A percentile compares a stretch with the other conserved stretches of the same genome.
phyloP scores from a whole-genome alignment of 1,140 invertebrate species.

The Drosophila eugracilis region DNA sequence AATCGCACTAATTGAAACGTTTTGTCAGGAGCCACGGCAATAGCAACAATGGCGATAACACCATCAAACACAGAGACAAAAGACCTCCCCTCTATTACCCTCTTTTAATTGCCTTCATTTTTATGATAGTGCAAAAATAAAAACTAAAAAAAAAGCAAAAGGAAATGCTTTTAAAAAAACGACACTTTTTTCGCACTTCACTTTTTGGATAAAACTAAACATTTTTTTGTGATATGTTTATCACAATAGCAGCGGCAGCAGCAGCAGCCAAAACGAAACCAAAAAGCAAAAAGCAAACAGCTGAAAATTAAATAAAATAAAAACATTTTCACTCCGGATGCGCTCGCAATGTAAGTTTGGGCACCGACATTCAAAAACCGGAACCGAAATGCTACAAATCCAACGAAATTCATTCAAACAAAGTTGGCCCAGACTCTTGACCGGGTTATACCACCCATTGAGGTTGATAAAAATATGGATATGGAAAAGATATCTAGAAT shows the following conservation, averaged over 20 bases:
- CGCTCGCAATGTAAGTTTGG: conserved; percentile 37
- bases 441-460: neutral
- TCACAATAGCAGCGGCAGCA: conserved; percentile 12
- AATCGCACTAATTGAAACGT: conserved; percentile 50
- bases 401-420: conserved; percentile 4
- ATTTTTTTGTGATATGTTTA: conserved; percentile 53
- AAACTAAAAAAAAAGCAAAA: neutral
- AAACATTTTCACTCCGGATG: conserved; percentile 45
- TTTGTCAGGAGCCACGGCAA: conserved; percentile 28
- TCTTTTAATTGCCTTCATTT: conserved; percentile 35
- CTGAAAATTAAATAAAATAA: conserved; percentile 28
- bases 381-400: conserved; percentile 22
- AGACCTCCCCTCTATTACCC: no score
- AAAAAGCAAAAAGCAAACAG: conserved; percentile 21
- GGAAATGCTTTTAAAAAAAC: conserved; percentile 9
- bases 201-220: conserved; percentile 39
- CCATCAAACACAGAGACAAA: conserved; percentile 28
- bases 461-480: neutral
- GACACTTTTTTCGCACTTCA: conserved; percentile 24
- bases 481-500: no score
- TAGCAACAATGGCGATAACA: conserved; percentile 34
- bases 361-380: conserved; percentile 47
- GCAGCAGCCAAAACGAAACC: conserved; percentile 20
- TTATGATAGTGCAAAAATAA: conserved; percentile 43
- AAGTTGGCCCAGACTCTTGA: neutral